Conservation (phyloP, 1,140 invertebrate genomes). For the Drosophila parvula region DNA sequence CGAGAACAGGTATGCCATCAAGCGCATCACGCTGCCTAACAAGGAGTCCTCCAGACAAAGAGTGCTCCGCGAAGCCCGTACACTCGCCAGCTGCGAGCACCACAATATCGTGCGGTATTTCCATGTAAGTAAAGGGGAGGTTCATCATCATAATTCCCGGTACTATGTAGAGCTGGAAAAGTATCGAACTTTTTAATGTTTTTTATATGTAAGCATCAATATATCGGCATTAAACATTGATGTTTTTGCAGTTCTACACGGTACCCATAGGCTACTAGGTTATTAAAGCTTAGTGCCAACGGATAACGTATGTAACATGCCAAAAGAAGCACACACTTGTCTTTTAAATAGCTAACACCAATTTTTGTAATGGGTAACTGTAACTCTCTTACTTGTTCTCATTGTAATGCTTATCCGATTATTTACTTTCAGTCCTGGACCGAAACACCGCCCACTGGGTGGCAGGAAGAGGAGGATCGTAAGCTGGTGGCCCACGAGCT, state of each 20-base stretch:
- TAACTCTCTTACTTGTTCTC: too few species aligned
- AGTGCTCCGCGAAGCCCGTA: conserved; percentile 96
- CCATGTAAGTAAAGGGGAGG: conserved; percentile 60
- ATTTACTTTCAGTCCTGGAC: conserved; percentile 96
- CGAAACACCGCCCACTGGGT: conserved; percentile 93
- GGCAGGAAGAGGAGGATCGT: conserved; percentile 93
- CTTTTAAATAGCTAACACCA: too few species aligned
- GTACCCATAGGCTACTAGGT: too few species aligned
- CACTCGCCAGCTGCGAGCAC: conserved; percentile 97
- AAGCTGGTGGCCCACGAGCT: conserved; percentile 85
- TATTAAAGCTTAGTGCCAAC: too few species aligned
- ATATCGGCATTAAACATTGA: too few species aligned
- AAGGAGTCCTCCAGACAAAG: conserved; percentile 91
- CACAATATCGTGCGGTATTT: conserved; percentile 97
- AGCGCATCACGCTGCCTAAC: conserved; percentile 94
- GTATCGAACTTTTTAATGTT: too few species aligned
- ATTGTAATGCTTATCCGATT: conserved; percentile 84
- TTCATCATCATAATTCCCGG: background rate
- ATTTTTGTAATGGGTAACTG: too few species aligned
- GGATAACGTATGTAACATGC: too few species aligned
- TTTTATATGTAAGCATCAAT: too few species aligned
- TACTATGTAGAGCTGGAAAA: too few species aligned
- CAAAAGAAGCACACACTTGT: too few species aligned
- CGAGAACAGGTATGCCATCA: conserved; percentile 97
- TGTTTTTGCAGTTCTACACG: too few species aligned